phyloP scores from a whole-genome alignment of 1,140 invertebrate species.

The Drosophila sp. region DNA sequence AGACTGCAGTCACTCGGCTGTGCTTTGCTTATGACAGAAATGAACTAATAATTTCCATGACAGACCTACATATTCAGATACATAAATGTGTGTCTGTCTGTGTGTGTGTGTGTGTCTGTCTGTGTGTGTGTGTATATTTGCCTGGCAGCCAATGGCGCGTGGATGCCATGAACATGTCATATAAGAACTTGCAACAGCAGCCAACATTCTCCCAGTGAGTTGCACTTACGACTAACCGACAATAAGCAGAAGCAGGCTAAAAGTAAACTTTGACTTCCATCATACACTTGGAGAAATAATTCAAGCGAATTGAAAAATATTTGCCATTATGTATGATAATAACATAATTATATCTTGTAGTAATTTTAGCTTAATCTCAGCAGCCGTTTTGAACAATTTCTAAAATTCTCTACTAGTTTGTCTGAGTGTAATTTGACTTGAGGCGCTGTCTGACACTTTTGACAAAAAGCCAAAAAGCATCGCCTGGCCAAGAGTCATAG shows the following conservation, averaged over 20 bases:
- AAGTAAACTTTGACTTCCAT: slow-evolving; percentile 22
- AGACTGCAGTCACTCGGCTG: slow-evolving; percentile 58
- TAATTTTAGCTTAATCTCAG: background rate
- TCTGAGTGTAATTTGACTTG: slow-evolving; percentile 29
- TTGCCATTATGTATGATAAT: no score
- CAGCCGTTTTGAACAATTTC: background rate
- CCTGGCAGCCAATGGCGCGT: slow-evolving; percentile 45
- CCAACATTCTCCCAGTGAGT: slow-evolving; percentile 48
- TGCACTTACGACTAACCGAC: slow-evolving; percentile 43
- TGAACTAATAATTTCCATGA: slow-evolving; percentile 57
- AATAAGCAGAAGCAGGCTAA: slow-evolving; percentile 33
- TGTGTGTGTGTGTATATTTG: background rate
- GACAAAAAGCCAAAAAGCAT: slow-evolving; percentile 74
- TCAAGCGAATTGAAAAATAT: background rate
- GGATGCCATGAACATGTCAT: slow-evolving; percentile 65
- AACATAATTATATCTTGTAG: background rate
- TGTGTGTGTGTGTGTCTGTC: slow-evolving; percentile 1
- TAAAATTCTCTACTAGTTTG: background rate
- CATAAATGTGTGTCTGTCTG: background rate
- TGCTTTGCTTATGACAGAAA: slow-evolving; percentile 37
- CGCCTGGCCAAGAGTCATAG: slow-evolving; percentile 23
- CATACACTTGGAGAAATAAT: slow-evolving; percentile 23
- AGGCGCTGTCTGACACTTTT: slow-evolving; percentile 40
- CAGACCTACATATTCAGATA: slow-evolving; percentile 15
- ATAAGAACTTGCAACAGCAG: slow-evolving; percentile 31